Evolutionary conservation across 2,113 vertebrate species (phyloP).

Genomic region (Etheostoma cragini): DNA sequence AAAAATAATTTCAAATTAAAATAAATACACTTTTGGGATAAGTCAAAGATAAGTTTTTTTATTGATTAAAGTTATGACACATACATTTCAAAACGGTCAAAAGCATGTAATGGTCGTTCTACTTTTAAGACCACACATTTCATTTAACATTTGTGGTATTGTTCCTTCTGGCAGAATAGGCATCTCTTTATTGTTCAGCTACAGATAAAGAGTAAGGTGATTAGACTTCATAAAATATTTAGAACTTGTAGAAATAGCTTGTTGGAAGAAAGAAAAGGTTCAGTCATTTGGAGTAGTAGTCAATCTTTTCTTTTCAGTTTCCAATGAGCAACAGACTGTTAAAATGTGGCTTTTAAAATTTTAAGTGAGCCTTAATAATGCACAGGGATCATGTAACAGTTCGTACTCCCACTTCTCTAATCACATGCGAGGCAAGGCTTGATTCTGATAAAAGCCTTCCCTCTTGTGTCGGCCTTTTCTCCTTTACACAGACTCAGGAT

Average conservation of each 20-base stretch:
- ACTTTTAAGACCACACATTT: background rate
- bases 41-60: too few relatives aligned
- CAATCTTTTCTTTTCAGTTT: background rate
- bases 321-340: background rate
- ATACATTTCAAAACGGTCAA: too few relatives aligned
- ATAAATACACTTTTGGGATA: too few relatives aligned
- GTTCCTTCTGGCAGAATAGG: background rate
- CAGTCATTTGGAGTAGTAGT: background rate
- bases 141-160: background rate
- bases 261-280: background rate
- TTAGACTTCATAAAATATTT: constrained; percentile 26
- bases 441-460: constrained; percentile 14
- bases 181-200: constrained; percentile 7
- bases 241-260: background rate
- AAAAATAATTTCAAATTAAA: too few relatives aligned
- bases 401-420: background rate
- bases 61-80: too few relatives aligned
- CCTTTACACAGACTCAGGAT: constrained; percentile 6
- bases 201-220: constrained; percentile 24
- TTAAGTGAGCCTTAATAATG: constrained; percentile 14
- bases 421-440: constrained; percentile 18
- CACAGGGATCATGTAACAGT: constrained; percentile 13
- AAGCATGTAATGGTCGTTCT: too few relatives aligned
- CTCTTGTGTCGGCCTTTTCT: background rate
- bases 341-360: constrained; percentile 15